phyloP scores from a whole-genome alignment of 2,113 vertebrate species.

The Mirza zaza region DNA sequence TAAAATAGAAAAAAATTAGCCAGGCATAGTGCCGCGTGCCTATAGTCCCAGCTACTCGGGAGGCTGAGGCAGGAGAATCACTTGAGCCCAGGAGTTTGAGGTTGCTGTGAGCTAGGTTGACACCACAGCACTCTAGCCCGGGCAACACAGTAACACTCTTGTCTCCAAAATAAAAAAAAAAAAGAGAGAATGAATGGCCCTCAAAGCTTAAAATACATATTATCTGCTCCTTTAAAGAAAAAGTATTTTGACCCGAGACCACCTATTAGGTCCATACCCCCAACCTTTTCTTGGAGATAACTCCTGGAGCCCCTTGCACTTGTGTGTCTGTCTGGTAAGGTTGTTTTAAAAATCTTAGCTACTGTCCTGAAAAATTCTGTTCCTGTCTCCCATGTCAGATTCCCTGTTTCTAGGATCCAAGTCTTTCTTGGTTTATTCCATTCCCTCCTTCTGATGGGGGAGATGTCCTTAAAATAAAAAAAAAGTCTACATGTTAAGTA shows the following conservation, averaged over 20 bases:
- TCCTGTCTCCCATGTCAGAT: neutral
- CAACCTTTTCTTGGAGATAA: neutral
- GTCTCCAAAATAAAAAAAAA: too few relatives aligned
- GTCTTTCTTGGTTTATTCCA: neutral
- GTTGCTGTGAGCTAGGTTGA: too few relatives aligned
- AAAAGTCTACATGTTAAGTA: neutral
- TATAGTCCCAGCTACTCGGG: too few relatives aligned
- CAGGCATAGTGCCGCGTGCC: too few relatives aligned
- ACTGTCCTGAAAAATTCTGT: neutral
- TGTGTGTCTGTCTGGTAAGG: neutral
- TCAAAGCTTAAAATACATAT: neutral
- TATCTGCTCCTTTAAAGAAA: neutral
- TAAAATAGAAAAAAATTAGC: too few relatives aligned
- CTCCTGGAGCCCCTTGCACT: neutral
- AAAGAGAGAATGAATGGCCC: neutral
- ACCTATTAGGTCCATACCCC: neutral
- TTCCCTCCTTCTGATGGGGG: neutral
- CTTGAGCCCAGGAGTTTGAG: too few relatives aligned
- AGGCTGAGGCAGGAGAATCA: too few relatives aligned
- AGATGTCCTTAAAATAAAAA: neutral
- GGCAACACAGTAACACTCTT: too few relatives aligned
- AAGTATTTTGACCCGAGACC: neutral
- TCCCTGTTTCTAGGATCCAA: neutral
- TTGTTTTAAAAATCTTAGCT: neutral
- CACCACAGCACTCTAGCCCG: too few relatives aligned